These are phyloP conservation scores for Drosophila biarmipes DNA, from an alignment of 1,140 invertebrate genomes.

Conservation along the genomic window DNA sequence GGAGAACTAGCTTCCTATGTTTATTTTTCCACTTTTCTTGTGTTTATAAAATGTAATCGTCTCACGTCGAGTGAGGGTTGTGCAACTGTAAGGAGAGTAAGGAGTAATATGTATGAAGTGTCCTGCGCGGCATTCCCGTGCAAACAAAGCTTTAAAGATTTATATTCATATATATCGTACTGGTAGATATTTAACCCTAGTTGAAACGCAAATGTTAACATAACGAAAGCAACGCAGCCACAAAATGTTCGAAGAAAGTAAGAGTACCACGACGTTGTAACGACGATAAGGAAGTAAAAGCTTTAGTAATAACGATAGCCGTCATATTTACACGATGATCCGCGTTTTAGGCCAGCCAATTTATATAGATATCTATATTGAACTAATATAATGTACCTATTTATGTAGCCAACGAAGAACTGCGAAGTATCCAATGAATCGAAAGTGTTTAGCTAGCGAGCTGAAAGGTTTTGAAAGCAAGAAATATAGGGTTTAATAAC, in stretches of 20 bases:
- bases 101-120: constrained; percentile 2
- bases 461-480: constrained; percentile 1
- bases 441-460: constrained; percentile 4
- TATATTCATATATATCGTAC: constrained; percentile 29
- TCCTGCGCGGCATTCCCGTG: constrained; percentile 9
- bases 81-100: not conserved
- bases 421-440: not conserved
- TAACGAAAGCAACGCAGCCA: constrained; percentile 42
- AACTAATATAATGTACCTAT: constrained; percentile 27
- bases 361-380: constrained; percentile 31
- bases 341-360: constrained; percentile 30
- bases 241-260: constrained; percentile 22
- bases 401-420: constrained; percentile 7
- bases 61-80: constrained; percentile 22
- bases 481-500: not conserved
- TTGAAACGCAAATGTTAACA: constrained; percentile 52
- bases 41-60: constrained; percentile 5
- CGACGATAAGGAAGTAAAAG: constrained; percentile 30
- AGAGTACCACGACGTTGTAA: constrained; percentile 18
- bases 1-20: constrained; percentile 3
- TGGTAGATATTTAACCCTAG: constrained; percentile 25
- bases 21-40: constrained; percentile 22
- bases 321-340: constrained; percentile 41
- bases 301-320: constrained; percentile 47
- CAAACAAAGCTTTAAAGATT: constrained; percentile 30